Percentiles rank a stretch among this genome's conserved stretches.
Conservation (phyloP, 2,797 vertebrate species). For the Oryzias dopingdopingensis region DNA sequence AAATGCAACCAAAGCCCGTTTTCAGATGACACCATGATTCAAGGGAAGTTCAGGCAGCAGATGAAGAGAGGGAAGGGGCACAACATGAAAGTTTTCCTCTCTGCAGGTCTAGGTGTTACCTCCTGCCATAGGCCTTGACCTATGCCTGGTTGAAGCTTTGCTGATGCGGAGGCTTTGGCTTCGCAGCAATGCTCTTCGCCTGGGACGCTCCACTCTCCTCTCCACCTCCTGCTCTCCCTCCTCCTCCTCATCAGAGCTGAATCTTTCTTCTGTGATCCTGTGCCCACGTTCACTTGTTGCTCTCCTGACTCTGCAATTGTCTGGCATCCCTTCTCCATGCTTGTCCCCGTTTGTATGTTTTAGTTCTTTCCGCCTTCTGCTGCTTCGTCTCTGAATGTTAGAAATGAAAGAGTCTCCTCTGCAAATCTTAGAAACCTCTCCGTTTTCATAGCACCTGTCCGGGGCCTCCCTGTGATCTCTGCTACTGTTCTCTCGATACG, state of each 20-base stretch:
- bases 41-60: constrained; percentile 42
- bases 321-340: constrained; percentile 20
- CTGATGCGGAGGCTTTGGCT: constrained; percentile 65
- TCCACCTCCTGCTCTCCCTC: constrained; percentile 31
- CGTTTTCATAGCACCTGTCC: constrained; percentile 28
- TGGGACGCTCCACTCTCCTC: constrained; percentile 47
- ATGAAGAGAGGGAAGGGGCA: constrained; percentile 34
- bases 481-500: constrained; percentile 40
- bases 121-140: constrained; percentile 56
- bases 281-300: constrained; percentile 45
- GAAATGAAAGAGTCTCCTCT: constrained; percentile 21
- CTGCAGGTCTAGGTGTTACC: constrained; percentile 70
- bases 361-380: constrained; percentile 32
- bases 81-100: constrained; percentile 25
- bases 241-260: constrained; percentile 64
- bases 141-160: constrained; percentile 48
- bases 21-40: constrained; percentile 41
- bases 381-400: constrained; percentile 35
- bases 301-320: constrained; percentile 39
- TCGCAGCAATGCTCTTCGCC: constrained; percentile 45
- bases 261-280: constrained; percentile 46
- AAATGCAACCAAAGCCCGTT: constrained; percentile 31
- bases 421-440: constrained; percentile 39
- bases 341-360: not conserved
- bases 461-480: constrained; percentile 51